A percentile compares a stretch with the other conserved stretches of the same genome.
Conservation (phyloP, 37 sponge, comb jelly and placozoan genomes). For the Geodia barretti region DNA sequence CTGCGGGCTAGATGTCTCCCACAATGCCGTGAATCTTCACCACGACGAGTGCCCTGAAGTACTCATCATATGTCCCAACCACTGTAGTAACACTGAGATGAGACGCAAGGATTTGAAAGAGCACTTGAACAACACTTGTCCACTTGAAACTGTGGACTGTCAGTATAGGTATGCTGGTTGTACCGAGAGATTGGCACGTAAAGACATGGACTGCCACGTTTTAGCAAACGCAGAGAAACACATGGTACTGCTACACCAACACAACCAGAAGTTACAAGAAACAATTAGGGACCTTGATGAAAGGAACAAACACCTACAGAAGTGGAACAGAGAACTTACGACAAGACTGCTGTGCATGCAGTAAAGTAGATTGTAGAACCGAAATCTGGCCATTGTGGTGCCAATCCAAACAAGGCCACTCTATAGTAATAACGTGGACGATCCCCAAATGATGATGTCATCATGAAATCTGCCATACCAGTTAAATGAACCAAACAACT, state of each 20-base stretch:
- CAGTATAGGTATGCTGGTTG: not conserved
- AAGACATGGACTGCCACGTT: not conserved
- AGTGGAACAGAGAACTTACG: not conserved
- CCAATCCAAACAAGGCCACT: no score
- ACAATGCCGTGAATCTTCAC: not conserved
- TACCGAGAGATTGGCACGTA: not conserved
- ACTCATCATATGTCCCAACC: not conserved
- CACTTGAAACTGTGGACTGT: not conserved
- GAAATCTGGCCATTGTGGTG: no score
- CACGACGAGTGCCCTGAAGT: not conserved
- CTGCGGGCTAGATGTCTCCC: not conserved
- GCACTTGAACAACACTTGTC: not conserved
- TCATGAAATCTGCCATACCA: no score
- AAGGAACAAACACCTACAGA: not conserved
- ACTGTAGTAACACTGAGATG: not conserved
- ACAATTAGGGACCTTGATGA: not conserved
- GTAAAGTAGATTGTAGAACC: no score
- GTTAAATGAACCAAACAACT: no score
- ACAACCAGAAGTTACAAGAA: not conserved
- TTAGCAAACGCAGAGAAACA: not conserved
- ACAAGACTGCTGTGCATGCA: no score
- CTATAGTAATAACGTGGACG: no score
- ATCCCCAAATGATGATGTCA: no score
- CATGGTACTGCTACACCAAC: not conserved
- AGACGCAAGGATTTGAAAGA: not conserved